Evolutionary conservation across 2,113 vertebrate species (phyloP).

Genomic region (Octodon degus): DNA sequence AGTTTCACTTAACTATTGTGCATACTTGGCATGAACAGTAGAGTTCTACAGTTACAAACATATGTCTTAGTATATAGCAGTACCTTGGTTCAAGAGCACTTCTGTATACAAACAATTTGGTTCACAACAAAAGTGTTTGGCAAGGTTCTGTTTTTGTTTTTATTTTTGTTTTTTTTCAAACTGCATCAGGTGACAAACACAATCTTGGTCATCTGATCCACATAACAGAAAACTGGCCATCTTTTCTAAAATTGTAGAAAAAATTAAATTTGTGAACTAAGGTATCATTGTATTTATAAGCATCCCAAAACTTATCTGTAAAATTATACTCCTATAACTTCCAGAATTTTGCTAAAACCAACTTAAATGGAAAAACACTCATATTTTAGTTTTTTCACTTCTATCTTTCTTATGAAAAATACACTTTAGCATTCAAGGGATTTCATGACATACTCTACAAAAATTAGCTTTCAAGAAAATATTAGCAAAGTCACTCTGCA

Average conservation of each 20-base stretch:
- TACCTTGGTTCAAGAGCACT: not conserved
- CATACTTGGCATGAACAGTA: not conserved
- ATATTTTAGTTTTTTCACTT: constrained; percentile 4
- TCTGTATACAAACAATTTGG: not conserved
- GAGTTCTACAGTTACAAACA: not conserved
- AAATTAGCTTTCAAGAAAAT: not conserved
- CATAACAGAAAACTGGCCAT: too few relatives aligned
- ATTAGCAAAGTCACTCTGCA: not conserved
- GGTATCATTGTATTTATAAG: not conserved
- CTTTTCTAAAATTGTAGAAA: not conserved
- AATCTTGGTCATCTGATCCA: too few relatives aligned
- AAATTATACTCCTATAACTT: not conserved
- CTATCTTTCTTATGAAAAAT: not conserved
- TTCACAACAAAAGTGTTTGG: not conserved
- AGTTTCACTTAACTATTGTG: not conserved
- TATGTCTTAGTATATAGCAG: not conserved
- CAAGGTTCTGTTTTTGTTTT: not conserved
- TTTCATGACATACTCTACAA: not conserved
- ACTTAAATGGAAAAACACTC: not conserved
- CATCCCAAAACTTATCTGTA: not conserved
- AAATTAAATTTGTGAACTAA: not conserved
- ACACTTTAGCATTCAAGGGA: not conserved
- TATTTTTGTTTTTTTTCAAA: not conserved
- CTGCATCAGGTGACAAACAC: not conserved
- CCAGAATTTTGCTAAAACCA: constrained; percentile 18